Conservation (phyloP, 1,140 invertebrate genomes). For the Lepidurus arcticus region DNA sequence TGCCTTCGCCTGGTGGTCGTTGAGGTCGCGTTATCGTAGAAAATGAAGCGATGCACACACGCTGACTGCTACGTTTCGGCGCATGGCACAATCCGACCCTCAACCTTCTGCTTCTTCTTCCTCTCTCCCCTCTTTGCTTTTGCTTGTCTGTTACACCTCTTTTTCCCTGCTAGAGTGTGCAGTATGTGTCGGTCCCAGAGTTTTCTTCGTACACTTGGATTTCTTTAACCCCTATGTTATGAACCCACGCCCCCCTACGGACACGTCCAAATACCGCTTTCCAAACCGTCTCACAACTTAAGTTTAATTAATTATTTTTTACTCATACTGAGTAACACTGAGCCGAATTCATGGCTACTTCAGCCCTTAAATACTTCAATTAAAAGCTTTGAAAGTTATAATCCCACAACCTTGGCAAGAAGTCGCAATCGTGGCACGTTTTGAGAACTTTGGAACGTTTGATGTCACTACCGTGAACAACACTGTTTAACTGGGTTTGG, state of each 20-base stretch:
- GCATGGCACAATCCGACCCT: neutral
- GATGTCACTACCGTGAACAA: neutral
- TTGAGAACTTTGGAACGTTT: too few relatives aligned
- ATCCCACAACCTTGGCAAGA: too few relatives aligned
- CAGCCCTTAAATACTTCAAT: too few relatives aligned
- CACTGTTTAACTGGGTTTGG: neutral
- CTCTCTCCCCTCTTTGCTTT: neutral
- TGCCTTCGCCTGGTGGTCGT: constrained; percentile 6
- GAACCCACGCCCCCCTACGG: neutral
- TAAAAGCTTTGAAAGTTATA: too few relatives aligned
- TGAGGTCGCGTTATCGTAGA: constrained; percentile 17
- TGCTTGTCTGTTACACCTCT: neutral
- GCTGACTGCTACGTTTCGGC: constrained; percentile 2
- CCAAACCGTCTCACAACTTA: neutral
- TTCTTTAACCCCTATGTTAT: neutral
- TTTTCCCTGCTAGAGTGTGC: neutral
- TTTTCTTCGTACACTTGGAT: neutral
- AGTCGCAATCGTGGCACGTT: too few relatives aligned
- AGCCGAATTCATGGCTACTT: too few relatives aligned
- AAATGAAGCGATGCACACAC: neutral
- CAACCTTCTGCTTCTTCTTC: constrained; percentile 1
- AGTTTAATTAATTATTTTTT: neutral
- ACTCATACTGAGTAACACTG: neutral
- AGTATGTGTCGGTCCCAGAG: neutral
- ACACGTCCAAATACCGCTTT: neutral